These are phyloP conservation scores for Entomyzon cyanotis DNA, from an alignment of 2,113 vertebrate genomes.

Conservation along the genomic window DNA sequence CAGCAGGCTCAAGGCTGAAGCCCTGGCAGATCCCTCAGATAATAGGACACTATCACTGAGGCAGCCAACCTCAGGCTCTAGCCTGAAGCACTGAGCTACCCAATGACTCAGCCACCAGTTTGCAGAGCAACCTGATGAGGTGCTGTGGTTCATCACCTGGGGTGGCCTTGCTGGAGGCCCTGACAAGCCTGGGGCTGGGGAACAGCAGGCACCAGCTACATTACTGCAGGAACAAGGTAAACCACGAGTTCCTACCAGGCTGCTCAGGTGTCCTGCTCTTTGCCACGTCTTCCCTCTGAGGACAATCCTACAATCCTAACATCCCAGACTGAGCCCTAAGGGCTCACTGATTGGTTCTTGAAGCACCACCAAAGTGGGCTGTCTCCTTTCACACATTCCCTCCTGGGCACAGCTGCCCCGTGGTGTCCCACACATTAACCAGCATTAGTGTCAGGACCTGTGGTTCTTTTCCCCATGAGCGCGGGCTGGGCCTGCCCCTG, in stretches of 20 bases:
- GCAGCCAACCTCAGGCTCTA: background rate
- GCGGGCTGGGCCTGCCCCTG: conserved; percentile 5
- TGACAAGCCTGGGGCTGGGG: background rate
- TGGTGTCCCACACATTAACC: background rate
- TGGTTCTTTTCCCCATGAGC: accelerated
- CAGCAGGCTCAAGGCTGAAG: background rate
- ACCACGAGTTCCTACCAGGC: accelerated
- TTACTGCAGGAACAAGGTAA: background rate
- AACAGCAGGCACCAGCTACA: background rate
- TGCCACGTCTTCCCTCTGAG: background rate
- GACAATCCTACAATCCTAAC: background rate
- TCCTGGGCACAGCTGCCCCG: background rate
- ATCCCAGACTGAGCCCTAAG: background rate
- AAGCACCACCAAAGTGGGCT: background rate
- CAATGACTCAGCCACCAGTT: background rate
- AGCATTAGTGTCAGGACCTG: background rate
- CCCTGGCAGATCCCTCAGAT: background rate
- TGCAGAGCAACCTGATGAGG: background rate
- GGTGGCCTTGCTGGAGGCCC: background rate
- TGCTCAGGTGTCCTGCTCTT: background rate
- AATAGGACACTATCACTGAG: background rate
- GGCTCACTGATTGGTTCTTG: background rate
- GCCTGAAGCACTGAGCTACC: background rate
- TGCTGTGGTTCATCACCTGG: background rate
- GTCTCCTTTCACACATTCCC: background rate